Conservation (phyloP, 2,888 invertebrate genomes). For the Eupithecia subfuscata region DNA sequence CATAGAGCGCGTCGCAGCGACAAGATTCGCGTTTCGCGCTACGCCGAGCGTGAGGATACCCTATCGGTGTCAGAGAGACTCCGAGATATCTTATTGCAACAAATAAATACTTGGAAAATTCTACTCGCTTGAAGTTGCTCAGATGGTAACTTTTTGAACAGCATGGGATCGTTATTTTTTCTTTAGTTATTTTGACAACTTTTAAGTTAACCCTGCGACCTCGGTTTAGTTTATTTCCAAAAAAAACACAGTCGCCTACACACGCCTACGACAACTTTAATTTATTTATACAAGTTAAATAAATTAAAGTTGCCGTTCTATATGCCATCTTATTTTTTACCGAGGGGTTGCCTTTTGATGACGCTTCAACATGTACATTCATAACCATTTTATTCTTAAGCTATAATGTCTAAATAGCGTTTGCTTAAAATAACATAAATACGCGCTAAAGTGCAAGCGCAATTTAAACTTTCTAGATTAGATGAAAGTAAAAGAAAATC, state of each 20-base stretch:
- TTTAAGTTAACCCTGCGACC: neutral
- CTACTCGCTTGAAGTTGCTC: neutral
- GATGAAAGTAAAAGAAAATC: neutral
- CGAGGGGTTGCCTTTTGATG: neutral
- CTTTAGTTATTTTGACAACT: neutral
- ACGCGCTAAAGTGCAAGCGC: neutral
- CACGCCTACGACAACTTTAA: too few species aligned
- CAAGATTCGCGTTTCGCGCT: constrained; percentile 48
- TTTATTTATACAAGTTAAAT: too few species aligned
- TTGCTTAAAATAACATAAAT: neutral
- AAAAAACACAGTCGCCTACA: neutral
- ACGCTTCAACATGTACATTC: neutral
- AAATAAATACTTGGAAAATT: neutral
- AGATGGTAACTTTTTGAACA: neutral
- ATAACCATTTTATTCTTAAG: neutral
- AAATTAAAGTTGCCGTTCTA: neutral
- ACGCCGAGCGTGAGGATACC: constrained; percentile 47
- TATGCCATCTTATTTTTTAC: neutral
- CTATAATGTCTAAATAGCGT: neutral
- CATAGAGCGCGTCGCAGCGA: neutral
- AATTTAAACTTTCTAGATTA: neutral
- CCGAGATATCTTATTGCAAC: constrained; percentile 15
- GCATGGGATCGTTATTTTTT: too few species aligned
- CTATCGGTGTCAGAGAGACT: constrained; percentile 7
- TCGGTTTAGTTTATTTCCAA: neutral